These are phyloP conservation scores for Pangasius larnaudii DNA, from an alignment of 2,797 vertebrate genomes.

Conservation along the genomic window DNA sequence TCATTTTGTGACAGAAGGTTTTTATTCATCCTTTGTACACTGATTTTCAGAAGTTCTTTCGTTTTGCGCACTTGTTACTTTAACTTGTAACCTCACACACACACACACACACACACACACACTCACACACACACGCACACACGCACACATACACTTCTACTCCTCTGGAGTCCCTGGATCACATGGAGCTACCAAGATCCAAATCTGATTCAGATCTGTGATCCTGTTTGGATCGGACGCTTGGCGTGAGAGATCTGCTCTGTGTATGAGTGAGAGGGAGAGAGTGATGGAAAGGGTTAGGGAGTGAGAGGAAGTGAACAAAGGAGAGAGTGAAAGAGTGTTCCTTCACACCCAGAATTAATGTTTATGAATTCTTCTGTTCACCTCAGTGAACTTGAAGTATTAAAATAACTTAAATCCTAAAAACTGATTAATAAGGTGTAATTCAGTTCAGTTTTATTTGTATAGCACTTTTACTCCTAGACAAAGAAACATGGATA, in stretches of 20 bases:
- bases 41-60: neutral
- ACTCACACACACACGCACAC: neutral
- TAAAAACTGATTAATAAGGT: neutral
- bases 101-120: neutral
- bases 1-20: neutral
- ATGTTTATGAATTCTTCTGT: neutral
- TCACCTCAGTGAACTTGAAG: neutral
- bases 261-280: neutral
- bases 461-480: neutral
- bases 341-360: neutral
- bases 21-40: neutral
- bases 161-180: slow-evolving; percentile 34
- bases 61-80: neutral
- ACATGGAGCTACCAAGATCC: slow-evolving; percentile 6
- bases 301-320: neutral
- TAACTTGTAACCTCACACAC: neutral
- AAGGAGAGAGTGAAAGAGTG: neutral
- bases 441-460: neutral
- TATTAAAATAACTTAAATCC: neutral
- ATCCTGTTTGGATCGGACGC: neutral
- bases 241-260: neutral
- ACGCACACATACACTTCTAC: neutral
- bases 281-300: neutral
- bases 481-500: neutral
- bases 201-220: neutral